Evolutionary conservation across 2,113 vertebrate species (phyloP), one percentile per base, ranked within the genome.

Genomic region (Channa argus): DNA sequence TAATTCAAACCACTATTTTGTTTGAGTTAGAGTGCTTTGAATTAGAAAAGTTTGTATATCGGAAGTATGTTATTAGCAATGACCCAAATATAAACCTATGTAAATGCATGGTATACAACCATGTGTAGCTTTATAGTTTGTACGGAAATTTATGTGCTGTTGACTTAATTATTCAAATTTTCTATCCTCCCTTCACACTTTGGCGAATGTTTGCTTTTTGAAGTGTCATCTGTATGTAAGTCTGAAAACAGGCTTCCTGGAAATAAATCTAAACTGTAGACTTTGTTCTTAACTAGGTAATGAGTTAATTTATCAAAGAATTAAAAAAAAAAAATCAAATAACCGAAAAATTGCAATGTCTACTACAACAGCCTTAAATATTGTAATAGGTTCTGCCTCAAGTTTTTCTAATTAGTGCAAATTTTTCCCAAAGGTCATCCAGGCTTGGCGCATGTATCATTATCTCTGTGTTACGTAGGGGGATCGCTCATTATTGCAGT

Each of bases 401-500:
- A 65, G 2, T 71, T 65, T 74, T 74, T 71, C 39, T 56, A 64
- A 55, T 85, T 67, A 80, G 76, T 67, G 64, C 59, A 63, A 3
- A 24, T 79, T 46, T 74, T 70, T 38, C 37, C 33, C 34, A 69
- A 85, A 85, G 82, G 77, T 88, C 72, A 72, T 14, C 15, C 43
- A 44, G 14, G 9, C 65, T 51, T 5, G 11, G 52, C 66, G 79
- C 53, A 33, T 85, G 66, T 81, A 82, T 88, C 82, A 83, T 90
- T 85, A 86, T 78, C 68, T 71, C 56, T 47, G 43, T 79, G 81
- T 82, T 74, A 62, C 69, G 39, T 61, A 46, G 75, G 71, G 82
- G 77, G 68, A 51, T 61, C 41, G 72, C 68, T 83, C 77, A 76
- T 90, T 83, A 86, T 61, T 79, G 78, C 60, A 53, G 75, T 77